Conservation (phyloP, 1,140 invertebrate species). For the Trachymyrmex septentrionalis region DNA sequence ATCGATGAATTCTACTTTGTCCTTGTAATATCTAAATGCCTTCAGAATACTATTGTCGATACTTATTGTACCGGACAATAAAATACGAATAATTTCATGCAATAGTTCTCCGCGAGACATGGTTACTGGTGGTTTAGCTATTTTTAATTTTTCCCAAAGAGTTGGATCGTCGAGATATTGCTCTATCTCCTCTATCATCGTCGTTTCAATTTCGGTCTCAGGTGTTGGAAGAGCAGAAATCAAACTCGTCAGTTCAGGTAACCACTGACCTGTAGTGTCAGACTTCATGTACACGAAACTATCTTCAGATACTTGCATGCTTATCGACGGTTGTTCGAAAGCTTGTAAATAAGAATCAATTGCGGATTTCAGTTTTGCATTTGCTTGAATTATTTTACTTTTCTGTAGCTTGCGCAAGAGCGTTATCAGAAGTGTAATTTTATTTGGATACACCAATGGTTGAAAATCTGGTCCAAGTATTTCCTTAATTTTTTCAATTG, state of each 20-base stretch:
- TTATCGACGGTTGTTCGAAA: constrained; percentile 45
- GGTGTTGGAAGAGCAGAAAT: constrained; percentile 40
- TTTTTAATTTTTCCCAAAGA: constrained; percentile 51
- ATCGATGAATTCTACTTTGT: constrained; percentile 43
- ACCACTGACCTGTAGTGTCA: constrained; percentile 58
- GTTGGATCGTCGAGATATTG: constrained; percentile 43
- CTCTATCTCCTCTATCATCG: constrained; percentile 37
- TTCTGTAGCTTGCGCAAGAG: constrained; percentile 32
- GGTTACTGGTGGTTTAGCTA: constrained; percentile 38
- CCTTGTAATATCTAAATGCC: constrained; percentile 59
- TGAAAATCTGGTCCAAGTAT: constrained; percentile 59
- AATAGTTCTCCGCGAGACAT: constrained; percentile 60
- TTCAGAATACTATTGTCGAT: constrained; percentile 1
- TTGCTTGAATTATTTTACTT: background rate
- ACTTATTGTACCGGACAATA: constrained; percentile 26
- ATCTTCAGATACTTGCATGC: constrained; percentile 53
- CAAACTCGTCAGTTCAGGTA: constrained; percentile 62
- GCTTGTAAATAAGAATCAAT: constrained; percentile 42
- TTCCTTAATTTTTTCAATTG: constrained; percentile 8
- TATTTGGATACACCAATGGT: constrained; percentile 57
- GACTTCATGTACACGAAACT: constrained; percentile 21
- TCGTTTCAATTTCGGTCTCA: constrained; percentile 9
- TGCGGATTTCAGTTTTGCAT: background rate
- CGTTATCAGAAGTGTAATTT: constrained; percentile 53
- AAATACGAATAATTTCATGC: constrained; percentile 44